A percentile compares a stretch with the other conserved stretches of the same genome.
These are phyloP conservation scores for Crax fasciolata DNA, from an alignment of 2,797 vertebrate species.

Conservation along the genomic window DNA sequence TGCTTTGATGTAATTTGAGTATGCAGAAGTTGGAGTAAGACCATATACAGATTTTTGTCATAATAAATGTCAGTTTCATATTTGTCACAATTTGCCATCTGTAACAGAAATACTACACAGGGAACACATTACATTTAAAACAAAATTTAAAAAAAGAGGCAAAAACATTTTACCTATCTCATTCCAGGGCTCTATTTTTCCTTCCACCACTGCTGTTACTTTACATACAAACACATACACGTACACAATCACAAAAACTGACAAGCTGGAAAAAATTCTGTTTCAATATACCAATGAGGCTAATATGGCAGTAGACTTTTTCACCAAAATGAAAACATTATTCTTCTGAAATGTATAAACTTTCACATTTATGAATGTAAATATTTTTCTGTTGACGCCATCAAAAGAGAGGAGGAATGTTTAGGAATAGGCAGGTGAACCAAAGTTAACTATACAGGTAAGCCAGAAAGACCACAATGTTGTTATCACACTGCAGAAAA, in stretches of 20 bases:
- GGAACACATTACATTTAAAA: background rate
- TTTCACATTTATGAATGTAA: background rate
- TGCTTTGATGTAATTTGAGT: background rate
- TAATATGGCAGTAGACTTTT: background rate
- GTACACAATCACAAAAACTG: background rate
- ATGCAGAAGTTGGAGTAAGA: background rate
- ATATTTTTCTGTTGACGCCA: background rate
- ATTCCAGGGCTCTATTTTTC: background rate
- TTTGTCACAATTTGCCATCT: background rate
- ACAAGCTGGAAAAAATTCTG: background rate
- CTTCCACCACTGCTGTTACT: background rate
- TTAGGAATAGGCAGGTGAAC: background rate
- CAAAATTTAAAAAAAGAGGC: background rate
- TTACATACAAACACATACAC: fast-evolving
- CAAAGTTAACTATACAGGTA: background rate
- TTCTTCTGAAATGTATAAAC: background rate
- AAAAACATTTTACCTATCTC: background rate
- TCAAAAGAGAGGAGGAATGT: background rate
- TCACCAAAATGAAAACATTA: background rate
- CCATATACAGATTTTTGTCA: background rate
- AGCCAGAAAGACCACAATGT: background rate
- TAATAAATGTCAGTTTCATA: background rate
- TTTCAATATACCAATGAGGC: background rate
- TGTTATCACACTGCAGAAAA: background rate
- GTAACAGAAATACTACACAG: background rate